Evolutionary conservation across 2,113 vertebrate species (phyloP).

Genomic region (Lichenostomus cassidix): DNA sequence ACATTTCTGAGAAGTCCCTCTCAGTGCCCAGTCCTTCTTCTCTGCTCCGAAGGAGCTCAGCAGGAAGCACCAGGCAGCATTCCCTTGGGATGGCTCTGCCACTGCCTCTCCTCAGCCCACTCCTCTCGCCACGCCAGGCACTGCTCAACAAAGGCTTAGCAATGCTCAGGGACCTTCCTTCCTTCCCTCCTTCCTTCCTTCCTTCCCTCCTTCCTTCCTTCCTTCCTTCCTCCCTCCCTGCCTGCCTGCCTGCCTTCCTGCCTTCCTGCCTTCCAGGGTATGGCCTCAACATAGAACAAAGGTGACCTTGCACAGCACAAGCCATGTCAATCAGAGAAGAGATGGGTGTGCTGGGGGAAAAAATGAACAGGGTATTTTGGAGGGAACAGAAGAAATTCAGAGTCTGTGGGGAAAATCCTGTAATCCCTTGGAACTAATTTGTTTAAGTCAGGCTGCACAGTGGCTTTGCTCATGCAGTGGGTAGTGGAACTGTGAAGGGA

Average conservation of each 20-base stretch:
- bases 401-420: neutral
- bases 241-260: neutral
- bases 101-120: neutral
- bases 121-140: neutral
- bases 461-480: neutral
- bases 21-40: neutral
- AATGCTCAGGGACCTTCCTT: neutral
- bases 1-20: neutral
- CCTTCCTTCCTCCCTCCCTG: neutral
- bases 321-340: neutral
- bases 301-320: neutral
- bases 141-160: neutral
- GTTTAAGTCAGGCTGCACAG: neutral
- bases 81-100: neutral
- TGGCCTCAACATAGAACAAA: neutral
- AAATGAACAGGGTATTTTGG: neutral
- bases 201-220: neutral
- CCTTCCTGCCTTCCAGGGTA: neutral
- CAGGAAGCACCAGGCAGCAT: neutral
- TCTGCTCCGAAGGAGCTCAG: rapidly evolving
- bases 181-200: neutral
- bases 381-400: neutral
- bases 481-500: neutral
- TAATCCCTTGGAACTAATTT: rapidly evolving
- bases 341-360: neutral